Base-by-base conservation (phyloP, 2,113 vertebrate genomes). In the Lipophrys pholis region DNA sequence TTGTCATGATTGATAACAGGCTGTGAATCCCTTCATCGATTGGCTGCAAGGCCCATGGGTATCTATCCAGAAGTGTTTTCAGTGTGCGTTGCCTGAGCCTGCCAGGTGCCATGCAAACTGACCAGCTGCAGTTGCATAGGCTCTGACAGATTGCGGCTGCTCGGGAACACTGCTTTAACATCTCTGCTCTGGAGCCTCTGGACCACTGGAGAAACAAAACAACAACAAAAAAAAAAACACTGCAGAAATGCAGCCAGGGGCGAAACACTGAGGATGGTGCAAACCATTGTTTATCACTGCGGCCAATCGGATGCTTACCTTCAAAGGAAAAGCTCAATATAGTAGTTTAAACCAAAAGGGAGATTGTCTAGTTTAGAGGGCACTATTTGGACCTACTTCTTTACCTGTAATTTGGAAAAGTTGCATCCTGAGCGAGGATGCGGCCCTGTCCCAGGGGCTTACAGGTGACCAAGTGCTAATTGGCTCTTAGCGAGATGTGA, bases 1-100 rank as follows among this genome's bases (percentile, higher is more conserved):
- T 85, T 86, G 81, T 86, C 73, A 63, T 90, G 90, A 92, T 89
- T 90, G 86, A 91, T 92, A 87, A 88, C 78, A 66, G 59, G 62
- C 75, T 65, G 65, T 62, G 84, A 83, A 88, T 86, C 87, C 51
- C 62, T 45, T 71, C 79, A 88, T 91, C 74, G 84, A 90, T 90
- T 59, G 68, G 69, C 82, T 43, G 17, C 8, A 38, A 57, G 16
- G 70, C 59, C 80, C 74, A 61, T 70, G 76, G 78, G 53, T 71
- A 42, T 65, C 78, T 82, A 78, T 81, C 78, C 75, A 76, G 75
- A 68, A 79, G 80, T 76, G 82, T 87, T 87, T 75, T 67, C 8
- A 62, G 72, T 30, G 8, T 77, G 74, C 49, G n/a, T 54, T 21
- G 72, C 59, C 66, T 50, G 11, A 76, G 43, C 59, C 79, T 54